A percentile compares a stretch with the other conserved stretches of the same genome.
phyloP scores from a whole-genome alignment of 2,797 vertebrate species.

The Karalla daura region DNA sequence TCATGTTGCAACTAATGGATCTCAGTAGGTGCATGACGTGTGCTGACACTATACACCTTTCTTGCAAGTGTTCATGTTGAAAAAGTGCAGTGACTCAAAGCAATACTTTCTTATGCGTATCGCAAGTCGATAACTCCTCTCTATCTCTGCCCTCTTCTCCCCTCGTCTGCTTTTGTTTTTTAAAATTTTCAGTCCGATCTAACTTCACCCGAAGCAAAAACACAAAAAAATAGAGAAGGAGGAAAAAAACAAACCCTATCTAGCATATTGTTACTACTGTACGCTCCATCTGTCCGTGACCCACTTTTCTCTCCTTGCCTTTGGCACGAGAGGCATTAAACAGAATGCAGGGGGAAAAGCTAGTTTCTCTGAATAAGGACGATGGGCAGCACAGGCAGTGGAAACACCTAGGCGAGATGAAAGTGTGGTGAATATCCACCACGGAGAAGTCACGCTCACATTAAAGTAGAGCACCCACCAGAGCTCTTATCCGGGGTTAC shows the following conservation, averaged over 20 bases:
- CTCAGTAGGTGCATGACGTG: background rate
- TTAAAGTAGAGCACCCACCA: conserved; percentile 50
- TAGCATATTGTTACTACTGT: conserved; percentile 34
- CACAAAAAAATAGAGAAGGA: conserved; percentile 20
- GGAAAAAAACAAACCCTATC: conserved; percentile 2
- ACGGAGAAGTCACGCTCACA: conserved; percentile 28
- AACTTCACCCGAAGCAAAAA: conserved; percentile 20
- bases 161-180: conserved; percentile 1
- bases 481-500: conserved; percentile 41
- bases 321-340: conserved; percentile 50
- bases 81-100: background rate
- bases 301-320: conserved; percentile 66
- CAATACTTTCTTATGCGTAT: conserved; percentile 14
- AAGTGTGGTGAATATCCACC: conserved; percentile 31
- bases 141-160: conserved; percentile 4
- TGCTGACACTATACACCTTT: background rate
- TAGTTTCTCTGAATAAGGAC: conserved; percentile 47
- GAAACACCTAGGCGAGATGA: conserved; percentile 21
- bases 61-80: background rate
- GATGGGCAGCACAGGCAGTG: conserved; percentile 18
- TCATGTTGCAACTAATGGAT: background rate
- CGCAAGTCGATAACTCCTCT: conserved; percentile 24
- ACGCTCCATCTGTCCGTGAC: conserved; percentile 64
- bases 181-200: conserved; percentile 8
- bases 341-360: conserved; percentile 38